Conservation (phyloP, 2,113 vertebrate genomes). For the Osmerus mordax region DNA sequence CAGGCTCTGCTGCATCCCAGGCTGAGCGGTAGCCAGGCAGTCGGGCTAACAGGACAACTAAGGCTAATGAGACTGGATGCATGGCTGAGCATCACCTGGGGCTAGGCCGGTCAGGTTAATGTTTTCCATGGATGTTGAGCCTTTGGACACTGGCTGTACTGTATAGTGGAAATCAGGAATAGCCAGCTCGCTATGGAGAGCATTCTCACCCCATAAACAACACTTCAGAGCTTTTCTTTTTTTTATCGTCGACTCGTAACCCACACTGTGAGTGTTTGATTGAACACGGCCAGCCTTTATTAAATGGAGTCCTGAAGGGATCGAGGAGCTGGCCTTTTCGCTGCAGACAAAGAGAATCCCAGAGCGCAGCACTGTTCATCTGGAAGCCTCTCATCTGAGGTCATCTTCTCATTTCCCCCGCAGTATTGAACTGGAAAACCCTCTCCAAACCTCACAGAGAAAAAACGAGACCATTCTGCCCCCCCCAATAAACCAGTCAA, state of each 20-base stretch:
- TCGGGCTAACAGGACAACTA: neutral
- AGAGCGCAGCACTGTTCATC: constrained; percentile 4
- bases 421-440: constrained; percentile 29
- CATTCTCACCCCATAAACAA: constrained; percentile 35
- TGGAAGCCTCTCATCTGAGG: constrained; percentile 32
- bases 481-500: constrained; percentile 33
- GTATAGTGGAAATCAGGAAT: neutral
- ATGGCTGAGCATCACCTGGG: constrained; percentile 44
- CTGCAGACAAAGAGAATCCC: constrained; percentile 28
- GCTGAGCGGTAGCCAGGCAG: neutral
- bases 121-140: constrained; percentile 36
- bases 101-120: constrained; percentile 45
- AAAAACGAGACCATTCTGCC: constrained; percentile 33
- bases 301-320: constrained; percentile 15
- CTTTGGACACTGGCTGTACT: constrained; percentile 25
- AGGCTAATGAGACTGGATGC: constrained; percentile 48
- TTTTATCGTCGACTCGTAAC: neutral
- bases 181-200: constrained; percentile 18
- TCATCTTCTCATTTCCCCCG: constrained; percentile 29
- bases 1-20: constrained; percentile 30
- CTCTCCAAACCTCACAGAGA: constrained; percentile 19
- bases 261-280: constrained; percentile 12
- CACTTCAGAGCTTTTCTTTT: neutral
- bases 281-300: constrained; percentile 20
- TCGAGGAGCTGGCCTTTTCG: neutral